These are phyloP conservation scores for Crypturellus tataupa DNA, from an alignment of 2,797 vertebrate genomes.

Conservation along the genomic window DNA sequence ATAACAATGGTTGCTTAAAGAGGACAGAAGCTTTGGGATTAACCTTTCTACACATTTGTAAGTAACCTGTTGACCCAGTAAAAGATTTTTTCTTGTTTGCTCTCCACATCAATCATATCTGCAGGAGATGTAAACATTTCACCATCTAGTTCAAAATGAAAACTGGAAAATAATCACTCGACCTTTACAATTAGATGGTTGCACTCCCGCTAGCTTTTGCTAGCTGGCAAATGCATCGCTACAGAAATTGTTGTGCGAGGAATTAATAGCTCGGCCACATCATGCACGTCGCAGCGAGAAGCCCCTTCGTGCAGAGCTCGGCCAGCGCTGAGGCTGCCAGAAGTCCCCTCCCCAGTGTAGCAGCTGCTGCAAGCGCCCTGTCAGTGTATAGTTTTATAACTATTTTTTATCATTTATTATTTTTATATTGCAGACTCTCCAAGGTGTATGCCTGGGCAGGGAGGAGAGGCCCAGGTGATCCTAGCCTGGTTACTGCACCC, in stretches of 20 bases:
- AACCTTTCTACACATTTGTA: constrained; percentile 58
- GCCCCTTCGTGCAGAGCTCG: not conserved
- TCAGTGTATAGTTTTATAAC: too few species aligned
- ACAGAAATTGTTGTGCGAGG: constrained; percentile 23
- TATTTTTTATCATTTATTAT: too few species aligned
- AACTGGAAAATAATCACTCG: constrained; percentile 56
- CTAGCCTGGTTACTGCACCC: rapidly evolving
- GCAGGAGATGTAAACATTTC: constrained; percentile 63
- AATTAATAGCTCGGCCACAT: not conserved
- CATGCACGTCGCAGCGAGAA: rapidly evolving
- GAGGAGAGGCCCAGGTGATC: not conserved
- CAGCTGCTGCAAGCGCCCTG: not conserved
- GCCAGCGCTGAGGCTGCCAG: not conserved
- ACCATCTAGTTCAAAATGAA: constrained; percentile 62
- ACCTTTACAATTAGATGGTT: constrained; percentile 57
- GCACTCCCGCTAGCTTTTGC: constrained; percentile 17
- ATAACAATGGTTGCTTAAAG: constrained; percentile 45
- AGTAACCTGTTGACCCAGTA: constrained; percentile 55
- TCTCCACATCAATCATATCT: constrained; percentile 58
- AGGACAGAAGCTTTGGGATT: constrained; percentile 66
- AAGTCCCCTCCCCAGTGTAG: not conserved
- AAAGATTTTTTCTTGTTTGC: constrained; percentile 62
- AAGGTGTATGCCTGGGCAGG: rapidly evolving
- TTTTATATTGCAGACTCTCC: not conserved
- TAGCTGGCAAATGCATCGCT: not conserved